Conservation (phyloP, 2,888 invertebrate species). For the Caenorhabditis wallacei region DNA sequence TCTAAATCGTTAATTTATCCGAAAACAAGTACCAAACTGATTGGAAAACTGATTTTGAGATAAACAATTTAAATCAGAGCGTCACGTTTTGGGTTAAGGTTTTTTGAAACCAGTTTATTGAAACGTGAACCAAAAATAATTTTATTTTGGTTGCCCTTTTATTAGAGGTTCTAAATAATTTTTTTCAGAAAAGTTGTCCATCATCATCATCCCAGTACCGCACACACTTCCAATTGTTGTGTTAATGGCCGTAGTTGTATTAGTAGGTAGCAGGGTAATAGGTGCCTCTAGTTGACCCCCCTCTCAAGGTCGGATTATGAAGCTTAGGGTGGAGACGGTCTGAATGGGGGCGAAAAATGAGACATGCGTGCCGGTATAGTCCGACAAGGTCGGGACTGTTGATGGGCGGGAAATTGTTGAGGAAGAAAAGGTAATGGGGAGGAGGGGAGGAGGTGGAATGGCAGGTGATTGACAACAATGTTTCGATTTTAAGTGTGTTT, state of each 20-base stretch:
- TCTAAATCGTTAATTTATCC: neutral
- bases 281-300: slow-evolving; percentile 53
- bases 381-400: slow-evolving; percentile 57
- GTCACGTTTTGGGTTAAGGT: no score
- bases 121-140: no score
- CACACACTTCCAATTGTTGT: slow-evolving; percentile 14
- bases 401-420: slow-evolving; percentile 39
- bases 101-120: no score
- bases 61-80: no score
- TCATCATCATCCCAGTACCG: no score
- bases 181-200: no score
- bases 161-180: no score
- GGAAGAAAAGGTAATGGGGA: neutral
- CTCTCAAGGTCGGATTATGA: slow-evolving; percentile 64
- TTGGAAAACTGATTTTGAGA: no score
- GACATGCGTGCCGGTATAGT: slow-evolving; percentile 10
- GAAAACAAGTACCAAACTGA: slow-evolving; percentile 4
- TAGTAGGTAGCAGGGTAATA: slow-evolving; percentile 37
- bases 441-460: neutral
- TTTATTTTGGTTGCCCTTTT: no score
- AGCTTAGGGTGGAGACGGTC: slow-evolving; percentile 49
- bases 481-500: slow-evolving; percentile 33
- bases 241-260: slow-evolving; percentile 32
- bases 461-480: slow-evolving; percentile 41
- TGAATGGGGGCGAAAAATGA: slow-evolving; percentile 22